Evolutionary conservation across 1,140 invertebrate species (phyloP), one percentile per base, ranked within the genome.

Genomic region (Heliconius eleuchia): DNA sequence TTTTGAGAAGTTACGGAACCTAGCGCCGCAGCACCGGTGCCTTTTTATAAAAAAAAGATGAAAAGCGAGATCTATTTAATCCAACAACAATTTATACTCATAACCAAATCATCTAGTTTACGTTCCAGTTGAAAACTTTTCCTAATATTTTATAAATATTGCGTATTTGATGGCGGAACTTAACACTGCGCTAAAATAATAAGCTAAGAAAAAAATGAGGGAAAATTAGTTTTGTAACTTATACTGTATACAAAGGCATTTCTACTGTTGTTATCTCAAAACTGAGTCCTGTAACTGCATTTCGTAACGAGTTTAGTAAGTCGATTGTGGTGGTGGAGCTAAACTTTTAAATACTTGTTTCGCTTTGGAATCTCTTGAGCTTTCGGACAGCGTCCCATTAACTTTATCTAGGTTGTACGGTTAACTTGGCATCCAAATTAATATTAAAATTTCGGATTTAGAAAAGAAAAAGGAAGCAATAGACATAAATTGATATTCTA

Each of bases 281-380:
- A 23, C 23, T 16, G 27, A 30, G 23, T 66, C 60, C 60, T 66
- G 60, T 66, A 66, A 30, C 60, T 66, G 23, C 60, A 66, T 66
- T 66, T 66, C 11, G 23, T 66, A 66, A 66, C 60, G 27, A 66
- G 23, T 66, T 66, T n/a, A 66, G 60, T 66, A 66, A 66, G 60
- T 66, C 27, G 27, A 66, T 66, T 66, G 9, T 66, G 16, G 60
- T 30, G 60, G 60, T 27, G 27, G 60, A 30, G n/a, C 1, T 57
- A 57, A 66, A 27, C 23, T 66, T 66, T 66, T 27, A 23, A 46
- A 46, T 27, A 30, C 60, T 66, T 66, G 60, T 66, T 66, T 66
- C 55, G n/a, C 55, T 60, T 60, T 11, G 55, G 9, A 60, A 60
- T 60, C 55, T 60, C 60, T 66, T 66, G 60, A 66, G 60, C 23